These are phyloP conservation scores for Leptinotarsa defecta DNA, from an alignment of 1,140 invertebrate genomes.

Conservation along the genomic window DNA sequence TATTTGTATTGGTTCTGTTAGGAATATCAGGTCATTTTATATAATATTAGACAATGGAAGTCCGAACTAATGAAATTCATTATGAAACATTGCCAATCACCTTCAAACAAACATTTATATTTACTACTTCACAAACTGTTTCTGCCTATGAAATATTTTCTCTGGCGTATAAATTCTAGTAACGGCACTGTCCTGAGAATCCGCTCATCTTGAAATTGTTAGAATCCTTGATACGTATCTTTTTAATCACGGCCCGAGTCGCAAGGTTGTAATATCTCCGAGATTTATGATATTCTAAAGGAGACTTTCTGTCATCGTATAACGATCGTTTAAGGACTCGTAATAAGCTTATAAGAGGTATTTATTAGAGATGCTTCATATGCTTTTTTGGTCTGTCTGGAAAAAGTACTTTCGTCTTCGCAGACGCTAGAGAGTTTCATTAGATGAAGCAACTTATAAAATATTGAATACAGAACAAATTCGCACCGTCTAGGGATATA, in stretches of 20 bases:
- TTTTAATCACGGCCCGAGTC: not conserved
- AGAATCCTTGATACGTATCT: not conserved
- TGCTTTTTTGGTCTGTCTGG: constrained; percentile 8
- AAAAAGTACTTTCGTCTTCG: not conserved
- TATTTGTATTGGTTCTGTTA: no score
- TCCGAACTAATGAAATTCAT: no score
- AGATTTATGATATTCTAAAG: constrained; percentile 18
- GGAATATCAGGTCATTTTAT: no score
- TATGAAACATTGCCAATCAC: no score
- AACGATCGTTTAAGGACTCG: constrained; percentile 14
- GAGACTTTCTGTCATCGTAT: constrained; percentile 18
- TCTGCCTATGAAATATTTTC: not conserved
- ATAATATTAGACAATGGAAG: no score
- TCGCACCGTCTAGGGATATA: no score
- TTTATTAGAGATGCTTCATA: constrained; percentile 20
- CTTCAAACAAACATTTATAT: no score
- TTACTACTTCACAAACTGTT: no score
- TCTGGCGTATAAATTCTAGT: not conserved
- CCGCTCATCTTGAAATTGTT: constrained; percentile 4
- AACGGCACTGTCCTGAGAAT: not conserved
- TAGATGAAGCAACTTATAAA: not conserved
- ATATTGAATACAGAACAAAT: not conserved
- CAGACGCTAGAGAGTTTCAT: not conserved
- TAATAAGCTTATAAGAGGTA: constrained; percentile 14
- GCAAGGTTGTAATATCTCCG: constrained; percentile 1